These are phyloP conservation scores for Thumatha senex DNA, from an alignment of 2,888 invertebrate genomes.

Conservation along the genomic window DNA sequence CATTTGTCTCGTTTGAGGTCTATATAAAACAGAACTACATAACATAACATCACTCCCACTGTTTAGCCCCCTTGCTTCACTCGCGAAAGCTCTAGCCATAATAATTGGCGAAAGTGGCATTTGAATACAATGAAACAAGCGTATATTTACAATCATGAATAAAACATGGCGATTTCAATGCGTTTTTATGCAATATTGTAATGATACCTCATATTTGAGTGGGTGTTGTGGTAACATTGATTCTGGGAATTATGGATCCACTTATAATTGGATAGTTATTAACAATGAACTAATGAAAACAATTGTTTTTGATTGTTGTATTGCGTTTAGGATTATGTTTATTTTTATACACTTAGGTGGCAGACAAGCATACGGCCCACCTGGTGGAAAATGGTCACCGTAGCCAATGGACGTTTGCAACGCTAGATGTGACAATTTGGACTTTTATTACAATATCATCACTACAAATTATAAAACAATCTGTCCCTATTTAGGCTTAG, in stretches of 20 bases:
- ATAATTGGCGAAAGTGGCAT: conserved; percentile 80
- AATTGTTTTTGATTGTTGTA: too few species aligned
- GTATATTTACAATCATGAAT: conserved; percentile 70
- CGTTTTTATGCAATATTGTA: conserved; percentile 69
- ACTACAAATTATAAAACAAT: too few species aligned
- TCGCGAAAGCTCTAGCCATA: conserved; percentile 61
- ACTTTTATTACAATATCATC: too few species aligned
- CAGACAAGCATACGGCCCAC: too few species aligned
- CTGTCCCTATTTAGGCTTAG: too few species aligned
- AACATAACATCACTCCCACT: conserved; percentile 43
- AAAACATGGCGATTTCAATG: conserved; percentile 58
- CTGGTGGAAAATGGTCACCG: too few species aligned
- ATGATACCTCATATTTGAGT: conserved; percentile 39
- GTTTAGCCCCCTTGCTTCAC: conserved; percentile 49
- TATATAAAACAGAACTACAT: conserved; percentile 16
- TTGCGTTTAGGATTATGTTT: too few species aligned
- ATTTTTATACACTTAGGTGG: too few species aligned
- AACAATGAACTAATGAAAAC: too few species aligned
- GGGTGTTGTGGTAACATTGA: conserved; percentile 29
- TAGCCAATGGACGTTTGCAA: too few species aligned
- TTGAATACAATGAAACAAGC: conserved; percentile 77
- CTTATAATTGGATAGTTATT: background rate
- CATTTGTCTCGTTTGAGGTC: too few species aligned
- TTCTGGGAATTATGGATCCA: conserved; percentile 24
- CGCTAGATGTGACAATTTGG: too few species aligned